phyloP scores from a whole-genome alignment of 64 coral and sea anemone species.

The Catalaphyllia jardinei region DNA sequence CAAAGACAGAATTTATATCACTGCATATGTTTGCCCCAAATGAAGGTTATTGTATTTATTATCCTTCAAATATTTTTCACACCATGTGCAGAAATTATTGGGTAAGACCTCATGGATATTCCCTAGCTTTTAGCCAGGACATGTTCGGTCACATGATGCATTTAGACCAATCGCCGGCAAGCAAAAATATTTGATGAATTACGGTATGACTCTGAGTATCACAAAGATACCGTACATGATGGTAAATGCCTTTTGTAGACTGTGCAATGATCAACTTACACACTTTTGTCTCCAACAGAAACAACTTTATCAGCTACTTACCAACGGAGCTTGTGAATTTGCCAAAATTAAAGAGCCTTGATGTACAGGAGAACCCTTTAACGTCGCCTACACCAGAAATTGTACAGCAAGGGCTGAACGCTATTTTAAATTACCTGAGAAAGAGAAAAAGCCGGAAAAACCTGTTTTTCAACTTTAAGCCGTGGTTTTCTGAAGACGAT shows the following conservation, averaged over 20 bases:
- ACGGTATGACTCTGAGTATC: too few relatives aligned
- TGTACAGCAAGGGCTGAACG: background rate
- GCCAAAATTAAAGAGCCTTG: constrained; percentile 6
- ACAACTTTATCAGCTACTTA: constrained; percentile 37
- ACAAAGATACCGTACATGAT: background rate
- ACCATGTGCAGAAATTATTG: too few relatives aligned
- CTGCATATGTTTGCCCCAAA: too few relatives aligned
- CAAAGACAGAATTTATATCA: too few relatives aligned
- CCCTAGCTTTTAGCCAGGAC: too few relatives aligned
- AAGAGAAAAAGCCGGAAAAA: constrained; percentile 35
- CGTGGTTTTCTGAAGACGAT: background rate
- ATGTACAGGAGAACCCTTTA: constrained; percentile 22
- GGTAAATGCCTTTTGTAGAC: background rate
- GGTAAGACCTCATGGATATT: too few relatives aligned
- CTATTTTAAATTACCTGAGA: constrained; percentile 25
- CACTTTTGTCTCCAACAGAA: background rate
- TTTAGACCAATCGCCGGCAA: too few relatives aligned
- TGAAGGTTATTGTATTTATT: too few relatives aligned
- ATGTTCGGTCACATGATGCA: too few relatives aligned
- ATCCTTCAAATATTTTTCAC: too few relatives aligned
- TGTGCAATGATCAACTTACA: background rate
- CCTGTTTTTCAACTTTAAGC: constrained; percentile 30
- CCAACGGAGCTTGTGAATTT: constrained; percentile 44
- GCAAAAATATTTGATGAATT: too few relatives aligned
- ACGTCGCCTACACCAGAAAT: constrained; percentile 32